Evolutionary conservation across 2,888 invertebrate species (phyloP).

Genomic region (Chalcosyrphus nemorum): DNA sequence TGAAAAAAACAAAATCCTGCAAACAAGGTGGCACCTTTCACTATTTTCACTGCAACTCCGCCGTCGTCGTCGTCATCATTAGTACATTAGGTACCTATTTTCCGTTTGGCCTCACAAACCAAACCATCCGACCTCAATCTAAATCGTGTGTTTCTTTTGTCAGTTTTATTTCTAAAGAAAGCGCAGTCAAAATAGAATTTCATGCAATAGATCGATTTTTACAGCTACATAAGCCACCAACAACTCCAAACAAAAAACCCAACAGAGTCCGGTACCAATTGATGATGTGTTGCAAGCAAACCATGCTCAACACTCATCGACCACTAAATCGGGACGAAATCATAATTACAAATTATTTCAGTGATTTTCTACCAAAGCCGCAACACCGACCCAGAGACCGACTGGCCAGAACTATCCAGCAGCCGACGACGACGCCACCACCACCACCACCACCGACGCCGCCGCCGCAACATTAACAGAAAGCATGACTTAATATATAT

Average conservation of each 20-base stretch:
- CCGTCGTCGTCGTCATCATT: conserved; percentile 35
- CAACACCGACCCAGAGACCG: conserved; percentile 8
- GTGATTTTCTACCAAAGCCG: conserved; percentile 36
- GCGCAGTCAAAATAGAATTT: conserved; percentile 45
- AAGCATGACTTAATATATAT: conserved; percentile 64
- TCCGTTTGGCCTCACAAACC: conserved; percentile 26
- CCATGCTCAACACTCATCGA: conserved; percentile 55
- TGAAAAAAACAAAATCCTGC: neutral
- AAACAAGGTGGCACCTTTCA: conserved; percentile 38
- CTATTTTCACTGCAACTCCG: conserved; percentile 8
- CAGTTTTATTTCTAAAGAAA: conserved; percentile 13
- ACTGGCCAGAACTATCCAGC: neutral
- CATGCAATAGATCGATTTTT: conserved; percentile 50
- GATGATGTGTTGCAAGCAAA: conserved; percentile 61
- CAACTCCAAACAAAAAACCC: neutral
- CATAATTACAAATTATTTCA: conserved; percentile 72
- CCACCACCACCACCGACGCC: neutral
- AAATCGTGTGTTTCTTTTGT: conserved; percentile 52
- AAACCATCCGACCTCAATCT: conserved; percentile 49
- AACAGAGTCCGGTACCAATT: conserved; percentile 20
- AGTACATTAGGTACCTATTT: no score
- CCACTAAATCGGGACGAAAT: conserved; percentile 68
- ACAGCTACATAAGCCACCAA: conserved; percentile 5
- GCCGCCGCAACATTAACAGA: conserved; percentile 28
- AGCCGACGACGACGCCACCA: no score